Percentiles rank a stretch among this genome's conserved stretches.
These are phyloP conservation scores for Orthochromis indermauri DNA, from an alignment of 2,113 vertebrate genomes.

Conservation along the genomic window DNA sequence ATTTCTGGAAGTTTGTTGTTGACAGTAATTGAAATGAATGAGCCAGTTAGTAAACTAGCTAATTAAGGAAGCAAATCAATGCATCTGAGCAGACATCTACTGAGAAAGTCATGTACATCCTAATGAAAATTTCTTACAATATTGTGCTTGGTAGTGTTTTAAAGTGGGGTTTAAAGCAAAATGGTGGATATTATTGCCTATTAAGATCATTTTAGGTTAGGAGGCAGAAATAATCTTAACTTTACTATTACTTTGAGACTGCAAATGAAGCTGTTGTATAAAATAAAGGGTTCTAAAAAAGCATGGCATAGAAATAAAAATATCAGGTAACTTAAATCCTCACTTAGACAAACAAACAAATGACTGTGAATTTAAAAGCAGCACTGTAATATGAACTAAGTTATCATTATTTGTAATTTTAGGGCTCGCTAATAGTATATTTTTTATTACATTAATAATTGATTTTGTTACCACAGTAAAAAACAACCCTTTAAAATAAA, in stretches of 20 bases:
- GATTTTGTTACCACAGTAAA: neutral
- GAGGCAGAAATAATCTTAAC: neutral
- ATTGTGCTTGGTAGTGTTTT: neutral
- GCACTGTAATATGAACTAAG: neutral
- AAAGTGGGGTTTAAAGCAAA: neutral
- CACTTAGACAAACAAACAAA: neutral
- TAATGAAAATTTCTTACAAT: neutral
- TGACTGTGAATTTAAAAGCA: neutral
- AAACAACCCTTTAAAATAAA: neutral
- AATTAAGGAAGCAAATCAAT: conserved; percentile 3
- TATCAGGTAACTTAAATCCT: neutral
- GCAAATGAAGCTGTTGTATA: neutral
- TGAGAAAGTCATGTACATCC: neutral
- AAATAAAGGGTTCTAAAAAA: neutral
- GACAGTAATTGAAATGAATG: conserved; percentile 19
- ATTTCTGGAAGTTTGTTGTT: neutral
- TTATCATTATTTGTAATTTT: neutral
- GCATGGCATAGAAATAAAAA: neutral
- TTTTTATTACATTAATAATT: neutral
- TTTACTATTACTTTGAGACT: neutral
- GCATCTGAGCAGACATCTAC: conserved; percentile 2
- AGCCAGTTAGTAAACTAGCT: neutral
- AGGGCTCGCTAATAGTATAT: neutral
- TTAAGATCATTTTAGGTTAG: neutral
- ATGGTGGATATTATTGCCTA: neutral